phyloP scores from a whole-genome alignment of 2,888 invertebrate species.

The Papilio gigon region DNA sequence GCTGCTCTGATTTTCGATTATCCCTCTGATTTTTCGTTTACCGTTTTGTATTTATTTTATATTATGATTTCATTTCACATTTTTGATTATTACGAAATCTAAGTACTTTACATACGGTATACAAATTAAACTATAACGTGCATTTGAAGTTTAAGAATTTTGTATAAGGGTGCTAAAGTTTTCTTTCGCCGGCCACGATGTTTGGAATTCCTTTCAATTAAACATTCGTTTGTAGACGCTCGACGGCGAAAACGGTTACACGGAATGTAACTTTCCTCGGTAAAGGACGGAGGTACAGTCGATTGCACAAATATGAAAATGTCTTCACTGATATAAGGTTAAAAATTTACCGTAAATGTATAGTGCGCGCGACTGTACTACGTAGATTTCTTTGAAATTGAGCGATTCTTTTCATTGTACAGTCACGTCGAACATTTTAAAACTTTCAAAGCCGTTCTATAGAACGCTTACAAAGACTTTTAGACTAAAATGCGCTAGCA shows the following conservation, averaged over 20 bases:
- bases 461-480: constrained; percentile 44
- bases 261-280: constrained; percentile 61
- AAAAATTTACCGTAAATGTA: constrained; percentile 21
- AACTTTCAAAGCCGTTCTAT: constrained; percentile 52
- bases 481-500: constrained; percentile 23
- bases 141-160: too few relatives aligned
- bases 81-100: constrained; percentile 4
- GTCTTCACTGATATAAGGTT: constrained; percentile 13
- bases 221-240: constrained; percentile 72
- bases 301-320: constrained; percentile 32
- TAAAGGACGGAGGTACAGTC: constrained; percentile 44
- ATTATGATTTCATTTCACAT: constrained; percentile 13
- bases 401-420: constrained; percentile 56
- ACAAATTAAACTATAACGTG: too few relatives aligned
- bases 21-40: constrained; percentile 24
- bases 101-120: neutral
- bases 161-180: constrained; percentile 52
- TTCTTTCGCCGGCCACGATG: constrained; percentile 66
- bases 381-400: constrained; percentile 55
- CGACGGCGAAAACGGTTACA: constrained; percentile 66
- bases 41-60: constrained; percentile 8
- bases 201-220: constrained; percentile 77
- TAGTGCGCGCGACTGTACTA: constrained; percentile 26
- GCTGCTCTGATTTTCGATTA: constrained; percentile 31
- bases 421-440: constrained; percentile 47